Conservation (phyloP, 2,113 vertebrate species). For the Galemys pyrenaicus region DNA sequence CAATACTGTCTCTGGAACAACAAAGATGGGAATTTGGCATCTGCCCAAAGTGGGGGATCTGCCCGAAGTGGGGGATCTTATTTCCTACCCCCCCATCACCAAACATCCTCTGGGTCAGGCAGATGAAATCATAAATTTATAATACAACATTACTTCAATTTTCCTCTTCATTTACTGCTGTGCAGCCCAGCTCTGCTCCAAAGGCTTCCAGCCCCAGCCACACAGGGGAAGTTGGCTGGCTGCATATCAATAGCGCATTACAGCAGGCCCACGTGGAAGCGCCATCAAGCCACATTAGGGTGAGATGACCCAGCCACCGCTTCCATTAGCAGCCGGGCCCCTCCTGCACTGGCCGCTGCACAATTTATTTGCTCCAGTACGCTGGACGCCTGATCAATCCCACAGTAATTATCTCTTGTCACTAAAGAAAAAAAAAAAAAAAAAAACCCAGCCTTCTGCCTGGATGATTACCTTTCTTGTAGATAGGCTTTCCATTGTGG, state of each 20-base stretch:
- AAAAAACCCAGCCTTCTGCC: conserved; percentile 78
- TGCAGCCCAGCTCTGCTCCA: conserved; percentile 94
- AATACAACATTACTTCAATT: conserved; percentile 99
- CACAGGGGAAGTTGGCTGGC: conserved; percentile 83
- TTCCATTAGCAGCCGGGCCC: conserved; percentile 86
- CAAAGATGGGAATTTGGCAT: conserved; percentile 62
- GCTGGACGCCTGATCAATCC: conserved; percentile 85
- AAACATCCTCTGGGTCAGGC: conserved; percentile 90
- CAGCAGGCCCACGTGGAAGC: conserved; percentile 78
- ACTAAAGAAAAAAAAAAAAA: conserved; percentile 83
- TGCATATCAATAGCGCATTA: conserved; percentile 91
- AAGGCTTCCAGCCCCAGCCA: conserved; percentile 83
- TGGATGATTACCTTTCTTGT: conserved; percentile 54
- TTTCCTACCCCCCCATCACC: conserved; percentile 80
- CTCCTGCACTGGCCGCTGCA: conserved; percentile 82
- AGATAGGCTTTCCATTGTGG: neutral
- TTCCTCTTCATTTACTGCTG: conserved; percentile 98
- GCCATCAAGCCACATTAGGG: conserved; percentile 86
- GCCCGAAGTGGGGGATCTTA: conserved; percentile 34
- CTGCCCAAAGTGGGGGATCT: conserved; percentile 48
- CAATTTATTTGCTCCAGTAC: conserved; percentile 88
- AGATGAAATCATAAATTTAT: conserved; percentile 97
- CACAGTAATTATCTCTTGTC: conserved; percentile 88
- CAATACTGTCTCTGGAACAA: neutral
- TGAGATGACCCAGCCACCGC: conserved; percentile 84